phyloP scores from a whole-genome alignment of 2,113 vertebrate genomes.

The Pygoscelis adeliae region DNA sequence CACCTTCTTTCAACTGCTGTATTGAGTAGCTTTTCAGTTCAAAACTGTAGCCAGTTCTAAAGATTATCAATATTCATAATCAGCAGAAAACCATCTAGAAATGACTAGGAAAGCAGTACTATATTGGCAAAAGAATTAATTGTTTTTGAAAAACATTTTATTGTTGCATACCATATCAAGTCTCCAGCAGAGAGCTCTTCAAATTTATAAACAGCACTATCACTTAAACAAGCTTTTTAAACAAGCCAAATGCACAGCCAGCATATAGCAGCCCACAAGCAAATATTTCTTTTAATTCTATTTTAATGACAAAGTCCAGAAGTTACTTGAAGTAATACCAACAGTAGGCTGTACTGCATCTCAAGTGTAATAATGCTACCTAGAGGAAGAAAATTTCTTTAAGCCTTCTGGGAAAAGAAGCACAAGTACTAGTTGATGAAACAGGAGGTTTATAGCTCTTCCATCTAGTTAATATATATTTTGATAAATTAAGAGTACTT shows the following conservation, averaged over 20 bases:
- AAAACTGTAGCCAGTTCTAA: neutral
- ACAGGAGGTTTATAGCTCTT: neutral
- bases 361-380: neutral
- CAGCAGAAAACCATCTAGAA: neutral
- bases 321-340: neutral
- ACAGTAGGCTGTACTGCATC: neutral
- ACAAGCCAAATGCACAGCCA: neutral
- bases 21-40: neutral
- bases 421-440: neutral
- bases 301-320: neutral
- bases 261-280: neutral
- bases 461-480: neutral
- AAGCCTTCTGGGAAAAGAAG: neutral
- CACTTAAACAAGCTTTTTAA: neutral
- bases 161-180: neutral
- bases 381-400: neutral
- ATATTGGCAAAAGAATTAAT: neutral
- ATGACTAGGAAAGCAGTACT: neutral
- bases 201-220: neutral
- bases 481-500: conserved; percentile 66
- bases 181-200: neutral
- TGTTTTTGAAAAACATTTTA: neutral
- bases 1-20: neutral
- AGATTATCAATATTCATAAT: neutral
- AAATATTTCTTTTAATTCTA: neutral